Evolutionary conservation across 37 sponge, comb jelly and placozoan species (phyloP).

Genomic region (Spongia lamella): DNA sequence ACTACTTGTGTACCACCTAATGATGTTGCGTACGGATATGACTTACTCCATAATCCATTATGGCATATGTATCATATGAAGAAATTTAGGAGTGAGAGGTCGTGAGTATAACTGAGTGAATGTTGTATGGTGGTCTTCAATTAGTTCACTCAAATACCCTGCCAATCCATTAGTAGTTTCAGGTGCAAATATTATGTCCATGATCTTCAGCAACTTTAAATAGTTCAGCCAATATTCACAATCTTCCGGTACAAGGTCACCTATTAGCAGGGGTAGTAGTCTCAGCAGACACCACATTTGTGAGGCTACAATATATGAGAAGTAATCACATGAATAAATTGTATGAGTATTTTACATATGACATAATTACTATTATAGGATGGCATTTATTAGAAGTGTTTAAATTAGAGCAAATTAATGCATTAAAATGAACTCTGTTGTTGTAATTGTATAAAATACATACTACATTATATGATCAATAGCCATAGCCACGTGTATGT

Average conservation of each 20-base stretch:
- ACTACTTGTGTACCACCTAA: too few relatives aligned
- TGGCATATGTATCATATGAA: constrained; percentile 62
- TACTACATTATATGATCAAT: too few relatives aligned
- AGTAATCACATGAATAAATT: too few relatives aligned
- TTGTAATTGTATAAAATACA: too few relatives aligned
- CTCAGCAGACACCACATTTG: constrained; percentile 59
- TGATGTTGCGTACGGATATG: too few relatives aligned
- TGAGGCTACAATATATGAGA: constrained; percentile 49
- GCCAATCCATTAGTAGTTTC: not conserved
- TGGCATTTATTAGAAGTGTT: too few relatives aligned
- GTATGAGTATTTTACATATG: too few relatives aligned
- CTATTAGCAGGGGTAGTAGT: constrained; percentile 54
- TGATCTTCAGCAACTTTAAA: constrained; percentile 30
- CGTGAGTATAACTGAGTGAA: constrained; percentile 49
- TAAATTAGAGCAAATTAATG: too few relatives aligned
- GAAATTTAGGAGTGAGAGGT: constrained; percentile 43
- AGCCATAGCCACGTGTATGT: too few relatives aligned
- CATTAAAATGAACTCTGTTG: too few relatives aligned
- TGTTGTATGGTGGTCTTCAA: constrained; percentile 28
- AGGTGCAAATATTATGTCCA: constrained; percentile 50
- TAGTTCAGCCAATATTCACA: constrained; percentile 54
- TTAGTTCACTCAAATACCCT: constrained; percentile 11
- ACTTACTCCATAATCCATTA: constrained; percentile 43
- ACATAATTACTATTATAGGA: too few relatives aligned
- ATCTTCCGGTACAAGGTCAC: constrained; percentile 41